Base-by-base conservation (phyloP, 2,113 vertebrate genomes). In the Sinocyclocheilus anshuiensis region DNA sequence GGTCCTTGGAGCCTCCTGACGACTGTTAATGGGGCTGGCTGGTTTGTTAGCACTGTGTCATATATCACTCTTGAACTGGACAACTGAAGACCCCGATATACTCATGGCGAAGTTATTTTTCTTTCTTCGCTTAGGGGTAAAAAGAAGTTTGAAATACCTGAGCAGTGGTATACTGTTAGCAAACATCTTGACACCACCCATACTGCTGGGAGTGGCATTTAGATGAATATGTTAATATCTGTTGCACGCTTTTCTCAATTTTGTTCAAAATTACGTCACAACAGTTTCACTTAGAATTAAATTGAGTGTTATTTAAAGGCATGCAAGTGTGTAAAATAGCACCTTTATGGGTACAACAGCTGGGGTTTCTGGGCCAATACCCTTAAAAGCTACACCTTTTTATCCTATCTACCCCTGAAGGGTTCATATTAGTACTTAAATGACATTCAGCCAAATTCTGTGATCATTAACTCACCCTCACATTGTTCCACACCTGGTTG, bases 41-140 rank as follows among this genome's bases (percentile, higher is more conserved):
- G 94, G 94, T 95, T 95, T 95, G 92, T 93, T 94, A 95, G 94
- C 90, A 89, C 90, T 92, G 90, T 89, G 81, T 76, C 85, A 76
- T 81, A 36, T 81, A 84, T 81, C 77, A 77, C 11, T 67, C 11
- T 53, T n/a, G 59, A 39, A 13, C 63, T 86, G 63, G 33, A 57
- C 26, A 65, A 42, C 22, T 42, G 77, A 55, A 57, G 71, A 20
- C 29, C 65, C 15, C 4, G 4, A 65, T 24, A 26, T 26, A 65
- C 7, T 69, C 29, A 36, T 7, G 15, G 13, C 29, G 1, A 69
- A 69, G 3, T 69, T 69, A 6, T 69, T 69, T 33, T 8, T 36
- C 7, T 1, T 36, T 29, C 65, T 69, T 36, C 3, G 8, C 65
- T 69, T 69, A 33, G 26, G 4, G 65, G 6, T 29, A 9, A 22